phyloP scores from a whole-genome alignment of 2,113 vertebrate genomes.

The Poecilia latipinna region DNA sequence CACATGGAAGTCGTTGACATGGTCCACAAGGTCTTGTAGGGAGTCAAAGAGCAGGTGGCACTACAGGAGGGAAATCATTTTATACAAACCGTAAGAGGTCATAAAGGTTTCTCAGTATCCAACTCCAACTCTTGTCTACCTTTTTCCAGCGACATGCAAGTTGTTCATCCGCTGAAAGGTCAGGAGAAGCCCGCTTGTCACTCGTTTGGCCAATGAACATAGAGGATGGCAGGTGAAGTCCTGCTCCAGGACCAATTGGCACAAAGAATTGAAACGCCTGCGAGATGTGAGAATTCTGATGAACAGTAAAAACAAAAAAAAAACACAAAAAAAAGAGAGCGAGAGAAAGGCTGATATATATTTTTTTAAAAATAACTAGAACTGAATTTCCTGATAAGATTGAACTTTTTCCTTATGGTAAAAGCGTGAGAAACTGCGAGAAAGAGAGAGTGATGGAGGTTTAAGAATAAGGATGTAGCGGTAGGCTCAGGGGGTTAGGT shows the following conservation, averaged over 20 bases:
- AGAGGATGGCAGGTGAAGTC: conserved; percentile 88
- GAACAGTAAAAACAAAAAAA: neutral
- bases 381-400: neutral
- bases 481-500: conserved; percentile 15
- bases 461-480: conserved; percentile 30
- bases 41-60: conserved; percentile 96
- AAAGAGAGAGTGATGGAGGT: conserved; percentile 1
- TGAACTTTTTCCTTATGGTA: conserved; percentile 9
- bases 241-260: conserved; percentile 86
- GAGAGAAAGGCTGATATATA: neutral
- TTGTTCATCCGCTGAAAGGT: conserved; percentile 91
- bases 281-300: conserved; percentile 87
- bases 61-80: conserved; percentile 66
- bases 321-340: neutral
- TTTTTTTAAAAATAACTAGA: neutral
- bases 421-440: neutral
- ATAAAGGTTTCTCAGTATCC: neutral
- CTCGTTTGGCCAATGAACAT: conserved; percentile 87
- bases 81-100: neutral
- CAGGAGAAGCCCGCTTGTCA: conserved; percentile 88
- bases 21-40: conserved; percentile 96
- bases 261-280: conserved; percentile 92
- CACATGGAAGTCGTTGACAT: conserved; percentile 96
- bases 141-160: conserved; percentile 94
- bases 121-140: conserved; percentile 73